Percentiles rank a stretch among this genome's conserved stretches.
Conservation (phyloP, 2,113 vertebrate species). For the Limnothrissa miodon region DNA sequence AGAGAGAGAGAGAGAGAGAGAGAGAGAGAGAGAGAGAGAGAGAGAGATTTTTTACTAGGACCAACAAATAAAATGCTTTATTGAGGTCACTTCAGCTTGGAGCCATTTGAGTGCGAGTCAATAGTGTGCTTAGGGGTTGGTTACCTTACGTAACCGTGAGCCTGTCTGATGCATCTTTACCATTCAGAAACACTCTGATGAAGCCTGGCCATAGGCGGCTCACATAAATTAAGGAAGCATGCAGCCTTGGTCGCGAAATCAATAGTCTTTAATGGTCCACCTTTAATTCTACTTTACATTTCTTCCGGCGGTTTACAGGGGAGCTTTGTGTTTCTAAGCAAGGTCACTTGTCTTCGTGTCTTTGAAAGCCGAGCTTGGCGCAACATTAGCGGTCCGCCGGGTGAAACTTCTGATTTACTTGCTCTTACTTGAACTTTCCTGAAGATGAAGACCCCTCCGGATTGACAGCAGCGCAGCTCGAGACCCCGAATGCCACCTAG, state of each 20-base stretch:
- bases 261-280: neutral
- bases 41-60: neutral
- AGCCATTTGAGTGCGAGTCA: neutral
- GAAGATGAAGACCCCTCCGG: neutral
- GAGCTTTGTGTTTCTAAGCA: neutral
- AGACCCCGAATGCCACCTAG: slow-evolving; percentile 33
- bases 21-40: too few relatives aligned
- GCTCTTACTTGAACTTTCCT: neutral
- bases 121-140: neutral
- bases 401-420: neutral
- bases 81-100: slow-evolving; percentile 7
- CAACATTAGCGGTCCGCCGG: neutral
- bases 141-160: neutral
- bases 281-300: slow-evolving; percentile 8
- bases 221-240: neutral
- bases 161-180: neutral
- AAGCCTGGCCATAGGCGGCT: neutral
- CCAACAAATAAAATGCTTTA: neutral
- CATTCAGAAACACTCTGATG: neutral
- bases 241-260: neutral
- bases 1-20: neutral
- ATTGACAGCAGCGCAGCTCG: neutral
- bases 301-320: neutral
- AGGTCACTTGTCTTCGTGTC: neutral
- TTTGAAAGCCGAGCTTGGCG: neutral